phyloP scores from a whole-genome alignment of 92 coral and sea anemone species.

The Palythoa grandiflora region DNA sequence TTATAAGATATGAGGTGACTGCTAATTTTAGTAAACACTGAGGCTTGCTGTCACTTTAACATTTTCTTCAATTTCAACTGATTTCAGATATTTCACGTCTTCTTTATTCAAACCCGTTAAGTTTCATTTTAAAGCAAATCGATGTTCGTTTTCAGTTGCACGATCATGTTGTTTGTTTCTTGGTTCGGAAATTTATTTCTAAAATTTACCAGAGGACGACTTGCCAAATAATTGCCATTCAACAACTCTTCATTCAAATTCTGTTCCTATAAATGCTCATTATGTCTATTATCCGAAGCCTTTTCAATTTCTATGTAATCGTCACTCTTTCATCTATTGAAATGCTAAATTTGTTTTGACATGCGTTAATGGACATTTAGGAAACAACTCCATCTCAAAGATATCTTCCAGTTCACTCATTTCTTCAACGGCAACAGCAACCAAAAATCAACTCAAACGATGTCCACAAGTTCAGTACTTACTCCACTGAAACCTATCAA shows the following conservation, averaged over 20 bases:
- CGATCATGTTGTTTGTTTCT: neutral
- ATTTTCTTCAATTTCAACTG: neutral
- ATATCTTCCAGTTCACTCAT: no score
- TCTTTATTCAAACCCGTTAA: neutral
- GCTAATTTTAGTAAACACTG: neutral
- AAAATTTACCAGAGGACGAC: neutral
- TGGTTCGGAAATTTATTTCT: neutral
- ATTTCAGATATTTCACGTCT: neutral
- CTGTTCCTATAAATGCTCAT: neutral
- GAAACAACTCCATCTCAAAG: neutral
- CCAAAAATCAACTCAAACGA: no score
- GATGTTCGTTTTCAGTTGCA: neutral
- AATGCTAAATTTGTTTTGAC: conserved; percentile 51
- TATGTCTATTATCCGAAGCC: neutral
- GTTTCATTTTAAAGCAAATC: neutral
- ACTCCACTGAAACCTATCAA: no score
- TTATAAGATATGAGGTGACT: neutral
- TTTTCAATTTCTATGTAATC: neutral
- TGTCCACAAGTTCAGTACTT: no score
- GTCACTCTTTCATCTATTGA: conserved; percentile 9
- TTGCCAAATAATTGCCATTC: no score
- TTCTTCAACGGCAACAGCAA: no score
- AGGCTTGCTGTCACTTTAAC: neutral
- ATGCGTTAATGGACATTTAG: conserved; percentile 25
- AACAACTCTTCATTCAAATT: neutral